Conservation (phyloP, 2,888 invertebrate genomes). For the Chalcosyrphus nemorum region DNA sequence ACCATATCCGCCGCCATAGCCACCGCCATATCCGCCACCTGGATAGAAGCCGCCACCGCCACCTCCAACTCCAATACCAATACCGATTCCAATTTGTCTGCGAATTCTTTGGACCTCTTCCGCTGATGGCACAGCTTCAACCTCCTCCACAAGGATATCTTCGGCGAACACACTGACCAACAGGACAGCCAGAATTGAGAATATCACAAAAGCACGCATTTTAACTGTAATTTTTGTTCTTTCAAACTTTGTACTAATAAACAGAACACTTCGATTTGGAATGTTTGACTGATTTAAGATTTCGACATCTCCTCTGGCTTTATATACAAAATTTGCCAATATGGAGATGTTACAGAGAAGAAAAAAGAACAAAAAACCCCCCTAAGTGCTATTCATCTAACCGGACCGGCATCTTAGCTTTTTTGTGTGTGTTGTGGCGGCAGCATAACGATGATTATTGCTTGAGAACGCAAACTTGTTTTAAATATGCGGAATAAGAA, state of each 20-base stretch:
- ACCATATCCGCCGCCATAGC: slow-evolving; percentile 4
- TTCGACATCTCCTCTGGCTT: background rate
- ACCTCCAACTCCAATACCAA: slow-evolving; percentile 27
- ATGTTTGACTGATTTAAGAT: background rate
- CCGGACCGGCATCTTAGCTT: background rate
- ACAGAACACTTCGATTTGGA: slow-evolving; percentile 1
- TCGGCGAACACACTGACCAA: slow-evolving; percentile 33
- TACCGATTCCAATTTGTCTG: slow-evolving; percentile 47
- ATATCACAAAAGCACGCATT: slow-evolving; percentile 56
- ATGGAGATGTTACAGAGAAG: background rate
- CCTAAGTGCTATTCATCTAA: background rate
- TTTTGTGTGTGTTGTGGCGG: background rate
- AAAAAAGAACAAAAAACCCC: background rate
- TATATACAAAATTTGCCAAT: slow-evolving; percentile 15
- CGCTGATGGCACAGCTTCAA: slow-evolving; percentile 25
- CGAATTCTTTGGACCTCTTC: slow-evolving; percentile 21
- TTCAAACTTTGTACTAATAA: background rate
- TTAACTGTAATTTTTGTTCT: background rate
- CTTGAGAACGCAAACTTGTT: slow-evolving; percentile 7
- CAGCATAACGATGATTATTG: background rate
- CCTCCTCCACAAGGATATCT: slow-evolving; percentile 16
- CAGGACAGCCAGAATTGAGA: slow-evolving; percentile 32
- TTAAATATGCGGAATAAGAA: slow-evolving; percentile 3
- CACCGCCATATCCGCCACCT: slow-evolving; percentile 6
- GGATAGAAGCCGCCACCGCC: slow-evolving; percentile 11